Evolutionary conservation across 2,113 vertebrate species (phyloP).

Genomic region (Notechis scutatus): DNA sequence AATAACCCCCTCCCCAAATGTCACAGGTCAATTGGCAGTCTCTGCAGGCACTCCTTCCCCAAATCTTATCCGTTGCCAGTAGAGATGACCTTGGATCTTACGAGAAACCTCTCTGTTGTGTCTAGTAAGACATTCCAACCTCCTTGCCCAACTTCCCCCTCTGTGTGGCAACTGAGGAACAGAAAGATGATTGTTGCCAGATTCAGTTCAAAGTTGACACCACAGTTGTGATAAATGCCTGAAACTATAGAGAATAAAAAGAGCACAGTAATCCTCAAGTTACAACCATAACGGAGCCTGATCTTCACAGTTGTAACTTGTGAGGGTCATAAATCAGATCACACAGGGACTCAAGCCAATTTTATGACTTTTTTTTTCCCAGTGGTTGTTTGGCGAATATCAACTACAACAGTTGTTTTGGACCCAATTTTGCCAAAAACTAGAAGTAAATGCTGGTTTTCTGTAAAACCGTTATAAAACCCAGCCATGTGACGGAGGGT

Average conservation of each 20-base stretch:
- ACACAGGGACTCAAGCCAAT: background rate
- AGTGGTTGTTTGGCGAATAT: background rate
- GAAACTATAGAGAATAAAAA: background rate
- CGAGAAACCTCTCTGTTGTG: too few species aligned
- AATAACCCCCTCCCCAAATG: too few species aligned
- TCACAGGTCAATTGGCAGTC: too few species aligned
- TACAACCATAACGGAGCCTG: background rate
- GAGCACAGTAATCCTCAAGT: background rate
- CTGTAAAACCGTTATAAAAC: background rate
- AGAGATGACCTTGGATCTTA: too few species aligned
- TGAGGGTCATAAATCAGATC: background rate
- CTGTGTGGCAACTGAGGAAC: too few species aligned
- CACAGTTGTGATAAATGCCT: background rate
- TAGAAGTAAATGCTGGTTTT: background rate
- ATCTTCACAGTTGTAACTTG: background rate
- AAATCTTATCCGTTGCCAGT: too few species aligned
- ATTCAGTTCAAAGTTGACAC: too few species aligned
- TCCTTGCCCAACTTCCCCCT: too few species aligned
- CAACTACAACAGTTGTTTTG: background rate
- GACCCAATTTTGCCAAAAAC: background rate
- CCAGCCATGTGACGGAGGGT: background rate
- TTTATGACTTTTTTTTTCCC: background rate
- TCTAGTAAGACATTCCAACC: too few species aligned
- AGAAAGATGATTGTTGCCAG: too few species aligned
- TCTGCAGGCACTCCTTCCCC: too few species aligned